A percentile compares a stretch with the other conserved stretches of the same genome.
Conservation (phyloP, 2,888 invertebrate genomes). For the Aradus depressus region DNA sequence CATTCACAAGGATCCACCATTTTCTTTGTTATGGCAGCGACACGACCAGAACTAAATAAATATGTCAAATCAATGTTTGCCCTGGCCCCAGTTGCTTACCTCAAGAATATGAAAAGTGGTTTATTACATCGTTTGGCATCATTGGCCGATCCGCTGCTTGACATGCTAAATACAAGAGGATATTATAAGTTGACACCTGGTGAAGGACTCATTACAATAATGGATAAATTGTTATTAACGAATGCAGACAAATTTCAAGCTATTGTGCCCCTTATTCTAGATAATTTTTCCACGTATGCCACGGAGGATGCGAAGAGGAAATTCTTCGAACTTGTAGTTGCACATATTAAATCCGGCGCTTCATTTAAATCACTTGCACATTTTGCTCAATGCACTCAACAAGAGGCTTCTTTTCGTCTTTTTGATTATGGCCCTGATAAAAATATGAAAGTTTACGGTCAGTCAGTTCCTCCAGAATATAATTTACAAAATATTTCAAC, state of each 20-base stretch:
- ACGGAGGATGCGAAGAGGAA: constrained; percentile 9
- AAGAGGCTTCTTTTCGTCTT: constrained; percentile 42
- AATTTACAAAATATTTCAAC: constrained; percentile 47
- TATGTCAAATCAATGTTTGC: constrained; percentile 43
- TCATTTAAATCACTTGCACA: constrained; percentile 21
- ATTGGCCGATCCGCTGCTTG: constrained; percentile 10
- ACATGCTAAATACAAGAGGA: constrained; percentile 9
- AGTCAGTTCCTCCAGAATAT: constrained; percentile 45
- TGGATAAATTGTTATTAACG: neutral
- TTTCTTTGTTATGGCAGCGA: constrained; percentile 58
- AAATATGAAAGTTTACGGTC: constrained; percentile 42
- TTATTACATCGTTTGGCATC: constrained; percentile 10
- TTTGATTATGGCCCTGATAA: constrained; percentile 45
- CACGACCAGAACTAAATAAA: constrained; percentile 54
- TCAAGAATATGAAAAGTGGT: constrained; percentile 40
- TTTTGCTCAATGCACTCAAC: constrained; percentile 16
- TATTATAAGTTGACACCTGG: constrained; percentile 1
- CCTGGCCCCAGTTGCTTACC: constrained; percentile 57
- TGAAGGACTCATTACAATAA: neutral
- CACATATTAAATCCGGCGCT: constrained; percentile 14
- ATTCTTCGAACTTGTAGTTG: constrained; percentile 10
- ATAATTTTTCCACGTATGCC: constrained; percentile 12
- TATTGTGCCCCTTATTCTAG: neutral
- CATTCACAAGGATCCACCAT: constrained; percentile 85
- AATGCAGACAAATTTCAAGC: neutral